Evolutionary conservation across 2,113 vertebrate genomes (phyloP).

Genomic region (Grantiella picta): DNA sequence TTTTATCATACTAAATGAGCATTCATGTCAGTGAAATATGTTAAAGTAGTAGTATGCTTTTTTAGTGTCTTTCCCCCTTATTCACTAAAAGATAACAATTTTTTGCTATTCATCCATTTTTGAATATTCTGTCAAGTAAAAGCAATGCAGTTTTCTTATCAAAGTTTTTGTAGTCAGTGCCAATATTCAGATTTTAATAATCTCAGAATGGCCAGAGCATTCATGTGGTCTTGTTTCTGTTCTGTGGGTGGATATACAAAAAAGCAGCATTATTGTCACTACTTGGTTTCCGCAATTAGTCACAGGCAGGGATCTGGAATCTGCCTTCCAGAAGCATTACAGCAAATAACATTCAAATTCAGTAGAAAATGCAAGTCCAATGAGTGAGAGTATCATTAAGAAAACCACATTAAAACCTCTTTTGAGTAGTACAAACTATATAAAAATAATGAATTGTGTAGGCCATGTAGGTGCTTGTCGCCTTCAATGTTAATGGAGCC

Average conservation of each 20-base stretch:
- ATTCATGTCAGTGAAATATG: not conserved
- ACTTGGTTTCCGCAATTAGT: not conserved
- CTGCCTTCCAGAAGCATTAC: not conserved
- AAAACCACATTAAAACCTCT: not conserved
- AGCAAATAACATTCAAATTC: not conserved
- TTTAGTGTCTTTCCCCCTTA: not conserved
- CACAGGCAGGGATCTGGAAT: not conserved
- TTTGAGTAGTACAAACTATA: not conserved
- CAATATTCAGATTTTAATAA: not conserved
- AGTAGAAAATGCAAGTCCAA: not conserved
- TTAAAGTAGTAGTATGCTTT: not conserved
- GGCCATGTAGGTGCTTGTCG: not conserved
- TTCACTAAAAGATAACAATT: not conserved
- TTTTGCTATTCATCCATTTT: not conserved
- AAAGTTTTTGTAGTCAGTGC: not conserved
- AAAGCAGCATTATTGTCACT: not conserved
- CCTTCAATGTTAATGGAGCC: not conserved
- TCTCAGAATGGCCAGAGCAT: not conserved
- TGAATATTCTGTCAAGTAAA: not conserved
- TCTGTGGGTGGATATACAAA: not conserved
- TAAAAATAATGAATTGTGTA: not conserved
- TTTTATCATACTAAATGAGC: not conserved
- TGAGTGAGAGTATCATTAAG: not conserved
- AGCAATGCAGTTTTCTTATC: not conserved
- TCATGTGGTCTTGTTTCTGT: not conserved